A percentile compares a stretch with the other conserved stretches of the same genome.
Evolutionary conservation across 2,797 vertebrate species (phyloP).

Genomic region (Agapornis canus): DNA sequence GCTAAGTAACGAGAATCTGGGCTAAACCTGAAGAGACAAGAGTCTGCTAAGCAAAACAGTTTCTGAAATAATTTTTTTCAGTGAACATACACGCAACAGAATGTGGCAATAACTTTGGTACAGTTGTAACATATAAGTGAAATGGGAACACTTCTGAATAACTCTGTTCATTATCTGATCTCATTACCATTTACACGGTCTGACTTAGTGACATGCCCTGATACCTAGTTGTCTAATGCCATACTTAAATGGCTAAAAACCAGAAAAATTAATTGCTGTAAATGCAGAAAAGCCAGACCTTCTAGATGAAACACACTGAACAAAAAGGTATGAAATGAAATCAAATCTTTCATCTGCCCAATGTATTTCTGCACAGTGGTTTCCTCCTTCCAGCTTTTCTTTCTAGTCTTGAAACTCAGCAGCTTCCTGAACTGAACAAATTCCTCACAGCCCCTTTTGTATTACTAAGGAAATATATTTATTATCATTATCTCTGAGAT

Average conservation of each 20-base stretch:
- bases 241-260: not conserved
- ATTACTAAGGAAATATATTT: not conserved
- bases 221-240: not conserved
- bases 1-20: slow-evolving; percentile 93
- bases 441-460: not conserved
- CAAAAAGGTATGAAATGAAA: not conserved
- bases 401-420: not conserved
- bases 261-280: not conserved
- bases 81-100: not conserved
- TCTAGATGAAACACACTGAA: not conserved
- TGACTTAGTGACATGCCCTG: not conserved
- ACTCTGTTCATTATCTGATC: not conserved
- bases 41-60: not conserved
- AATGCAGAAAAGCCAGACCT: not conserved
- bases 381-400: not conserved
- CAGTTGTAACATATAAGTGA: not conserved
- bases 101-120: not conserved
- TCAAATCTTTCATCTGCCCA: not conserved
- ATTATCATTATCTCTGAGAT: not conserved
- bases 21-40: slow-evolving; percentile 85
- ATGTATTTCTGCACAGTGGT: not conserved
- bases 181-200: not conserved
- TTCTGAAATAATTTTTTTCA: not conserved
- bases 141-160: not conserved
- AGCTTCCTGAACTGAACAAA: not conserved